These are phyloP conservation scores for Platerodrilus igneus DNA, from an alignment of 2,888 invertebrate species.

Conservation along the genomic window DNA sequence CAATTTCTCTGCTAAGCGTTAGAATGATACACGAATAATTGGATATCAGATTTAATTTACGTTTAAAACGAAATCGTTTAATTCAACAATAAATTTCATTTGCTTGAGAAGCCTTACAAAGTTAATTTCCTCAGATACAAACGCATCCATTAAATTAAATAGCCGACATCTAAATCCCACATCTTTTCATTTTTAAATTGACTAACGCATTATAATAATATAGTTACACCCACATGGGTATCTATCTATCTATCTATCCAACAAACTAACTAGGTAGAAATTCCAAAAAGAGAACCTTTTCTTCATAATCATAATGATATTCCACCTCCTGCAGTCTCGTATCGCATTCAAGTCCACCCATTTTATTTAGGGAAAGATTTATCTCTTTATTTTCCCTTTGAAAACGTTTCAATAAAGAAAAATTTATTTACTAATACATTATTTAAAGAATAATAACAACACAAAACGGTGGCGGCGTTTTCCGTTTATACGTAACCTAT, in stretches of 20 bases:
- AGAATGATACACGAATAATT: too few species aligned
- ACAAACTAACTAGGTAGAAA: constrained; percentile 11
- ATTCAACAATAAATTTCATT: too few species aligned
- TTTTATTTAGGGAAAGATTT: constrained; percentile 24
- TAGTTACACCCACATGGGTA: constrained; percentile 13
- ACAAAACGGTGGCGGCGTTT: too few species aligned
- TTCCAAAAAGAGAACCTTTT: constrained; percentile 8
- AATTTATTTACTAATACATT: constrained; percentile 11
- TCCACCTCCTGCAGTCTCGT: constrained; percentile 16
- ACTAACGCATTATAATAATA: constrained; percentile 6
- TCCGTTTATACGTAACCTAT: constrained; percentile 12
- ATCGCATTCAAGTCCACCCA: constrained; percentile 22
- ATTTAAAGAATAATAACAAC: constrained; percentile 18
- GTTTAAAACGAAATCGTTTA: too few species aligned
- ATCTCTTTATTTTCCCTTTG: constrained; percentile 17
- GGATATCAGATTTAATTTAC: too few species aligned
- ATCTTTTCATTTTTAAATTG: too few species aligned
- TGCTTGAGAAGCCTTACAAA: too few species aligned
- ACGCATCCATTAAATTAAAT: constrained; percentile 3
- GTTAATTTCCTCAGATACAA: too few species aligned
- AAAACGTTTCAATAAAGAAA: constrained; percentile 18
- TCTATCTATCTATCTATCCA: constrained; percentile 17
- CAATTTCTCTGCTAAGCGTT: too few species aligned
- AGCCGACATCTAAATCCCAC: constrained; percentile 15
- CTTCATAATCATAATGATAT: constrained; percentile 13